phyloP scores from a whole-genome alignment of 2,113 vertebrate species.

The Periophthalmodon schlosseri region DNA sequence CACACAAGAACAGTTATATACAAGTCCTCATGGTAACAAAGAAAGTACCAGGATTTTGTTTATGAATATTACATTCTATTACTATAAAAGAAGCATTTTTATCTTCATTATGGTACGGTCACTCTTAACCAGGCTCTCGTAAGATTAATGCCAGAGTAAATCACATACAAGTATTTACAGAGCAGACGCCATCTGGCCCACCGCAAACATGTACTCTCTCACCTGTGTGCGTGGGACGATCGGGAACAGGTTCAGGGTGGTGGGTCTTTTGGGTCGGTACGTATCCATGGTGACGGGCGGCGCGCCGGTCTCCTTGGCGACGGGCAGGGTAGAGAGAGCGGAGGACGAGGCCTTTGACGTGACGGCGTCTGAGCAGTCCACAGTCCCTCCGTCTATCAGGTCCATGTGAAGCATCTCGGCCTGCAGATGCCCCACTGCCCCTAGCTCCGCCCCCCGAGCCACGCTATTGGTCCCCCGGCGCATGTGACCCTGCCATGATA shows the following conservation, averaged over 20 bases:
- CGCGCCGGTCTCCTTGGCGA: slow-evolving; percentile 70
- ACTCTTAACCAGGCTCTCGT: too few relatives aligned
- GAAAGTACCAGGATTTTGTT: too few relatives aligned
- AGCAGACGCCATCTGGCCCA: too few relatives aligned
- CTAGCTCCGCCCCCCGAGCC: slow-evolving; percentile 78
- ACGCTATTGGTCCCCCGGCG: slow-evolving; percentile 80
- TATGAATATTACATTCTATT: too few relatives aligned
- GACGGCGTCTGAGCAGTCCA: slow-evolving; percentile 76
- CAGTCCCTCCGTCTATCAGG: slow-evolving; percentile 87
- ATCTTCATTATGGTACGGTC: too few relatives aligned
- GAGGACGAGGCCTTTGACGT: slow-evolving; percentile 43
- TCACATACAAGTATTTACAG: too few relatives aligned
- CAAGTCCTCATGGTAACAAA: too few relatives aligned
- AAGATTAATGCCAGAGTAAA: background rate
- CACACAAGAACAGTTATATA: too few relatives aligned
- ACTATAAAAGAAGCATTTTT: too few relatives aligned
- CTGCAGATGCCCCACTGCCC: slow-evolving; percentile 85
- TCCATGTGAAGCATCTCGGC: slow-evolving; percentile 95
- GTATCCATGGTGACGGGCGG: slow-evolving; percentile 85
- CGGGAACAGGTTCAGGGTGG: slow-evolving; percentile 95
- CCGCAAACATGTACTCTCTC: slow-evolving; percentile 21
- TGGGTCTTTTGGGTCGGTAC: slow-evolving; percentile 93
- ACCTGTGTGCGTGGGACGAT: slow-evolving; percentile 96
- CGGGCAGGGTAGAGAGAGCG: slow-evolving; percentile 40
- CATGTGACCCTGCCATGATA: slow-evolving; percentile 84